Percentiles rank a stretch among this genome's conserved stretches.
Conservation (phyloP, 2,113 vertebrate species). For the Onychorhynchus coronatus region DNA sequence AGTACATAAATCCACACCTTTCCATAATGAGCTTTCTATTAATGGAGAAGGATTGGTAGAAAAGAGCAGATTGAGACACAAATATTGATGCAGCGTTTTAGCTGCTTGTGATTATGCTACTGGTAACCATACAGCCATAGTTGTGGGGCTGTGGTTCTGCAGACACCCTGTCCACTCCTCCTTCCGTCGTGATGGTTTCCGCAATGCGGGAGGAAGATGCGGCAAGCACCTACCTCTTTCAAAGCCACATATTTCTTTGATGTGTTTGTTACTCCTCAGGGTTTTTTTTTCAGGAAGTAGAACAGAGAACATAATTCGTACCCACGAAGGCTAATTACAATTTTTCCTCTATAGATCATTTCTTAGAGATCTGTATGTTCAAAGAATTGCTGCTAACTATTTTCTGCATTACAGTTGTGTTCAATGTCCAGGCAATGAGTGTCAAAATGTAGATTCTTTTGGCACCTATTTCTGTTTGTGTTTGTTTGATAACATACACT, state of each 20-base stretch:
- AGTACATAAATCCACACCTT: neutral
- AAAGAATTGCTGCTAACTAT: neutral
- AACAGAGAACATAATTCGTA: neutral
- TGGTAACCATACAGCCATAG: fast-evolving
- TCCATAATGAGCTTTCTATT: neutral
- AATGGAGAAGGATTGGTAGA: neutral
- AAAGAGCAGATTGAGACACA: neutral
- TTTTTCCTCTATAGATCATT: neutral
- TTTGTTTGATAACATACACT: neutral
- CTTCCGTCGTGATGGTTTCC: neutral
- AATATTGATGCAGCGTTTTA: neutral
- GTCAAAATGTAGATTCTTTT: neutral
- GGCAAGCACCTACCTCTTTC: slow-evolving; percentile 17
- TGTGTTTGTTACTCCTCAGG: slow-evolving; percentile 24
- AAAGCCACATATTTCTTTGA: slow-evolving; percentile 6
- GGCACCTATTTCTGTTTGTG: neutral
- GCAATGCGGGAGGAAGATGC: slow-evolving; percentile 50
- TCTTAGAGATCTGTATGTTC: neutral
- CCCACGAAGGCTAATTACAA: neutral
- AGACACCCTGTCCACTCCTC: neutral
- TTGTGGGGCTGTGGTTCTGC: neutral
- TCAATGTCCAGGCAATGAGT: neutral
- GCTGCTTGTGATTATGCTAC: neutral
- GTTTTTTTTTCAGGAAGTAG: neutral
- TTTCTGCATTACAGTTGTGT: neutral